A percentile compares a stretch with the other conserved stretches of the same genome.
Conservation (phyloP, 2,113 vertebrate species). For the Nycticorax nycticorax region DNA sequence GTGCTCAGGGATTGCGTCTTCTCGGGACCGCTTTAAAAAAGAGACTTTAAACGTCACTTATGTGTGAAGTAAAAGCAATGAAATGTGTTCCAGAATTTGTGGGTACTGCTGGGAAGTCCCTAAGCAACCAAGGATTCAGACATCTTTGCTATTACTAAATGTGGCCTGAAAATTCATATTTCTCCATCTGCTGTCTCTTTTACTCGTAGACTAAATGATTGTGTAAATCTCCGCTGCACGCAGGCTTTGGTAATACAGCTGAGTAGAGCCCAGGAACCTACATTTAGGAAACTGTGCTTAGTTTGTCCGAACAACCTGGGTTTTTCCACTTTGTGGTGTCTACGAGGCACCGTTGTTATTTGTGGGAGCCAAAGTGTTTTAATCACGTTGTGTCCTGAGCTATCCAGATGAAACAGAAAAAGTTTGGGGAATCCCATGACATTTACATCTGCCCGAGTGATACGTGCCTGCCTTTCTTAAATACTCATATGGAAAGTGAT, state of each 20-base stretch:
- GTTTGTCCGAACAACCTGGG: neutral
- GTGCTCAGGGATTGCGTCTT: neutral
- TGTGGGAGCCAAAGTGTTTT: neutral
- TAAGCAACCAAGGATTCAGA: neutral
- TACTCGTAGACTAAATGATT: neutral
- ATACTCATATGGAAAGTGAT: neutral
- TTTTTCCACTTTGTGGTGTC: neutral
- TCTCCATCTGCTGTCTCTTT: neutral
- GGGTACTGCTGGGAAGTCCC: neutral
- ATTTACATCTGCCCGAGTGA: neutral
- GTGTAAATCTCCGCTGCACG: neutral
- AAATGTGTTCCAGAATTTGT: neutral
- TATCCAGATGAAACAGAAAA: neutral
- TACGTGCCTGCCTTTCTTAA: neutral
- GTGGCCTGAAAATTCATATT: neutral
- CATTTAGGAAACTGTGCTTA: neutral
- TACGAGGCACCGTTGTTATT: accelerated
- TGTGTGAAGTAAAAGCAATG: neutral
- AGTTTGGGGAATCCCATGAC: neutral
- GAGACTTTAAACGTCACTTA: neutral
- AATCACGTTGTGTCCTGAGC: neutral
- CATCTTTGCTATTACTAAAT: neutral
- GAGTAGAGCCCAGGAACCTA: neutral
- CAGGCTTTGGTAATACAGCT: neutral
- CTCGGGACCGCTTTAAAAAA: accelerated